These are phyloP conservation scores for Chondrilla cf. caribensis DNA, from an alignment of 37 sponge, comb jelly and placozoan species.

Conservation along the genomic window DNA sequence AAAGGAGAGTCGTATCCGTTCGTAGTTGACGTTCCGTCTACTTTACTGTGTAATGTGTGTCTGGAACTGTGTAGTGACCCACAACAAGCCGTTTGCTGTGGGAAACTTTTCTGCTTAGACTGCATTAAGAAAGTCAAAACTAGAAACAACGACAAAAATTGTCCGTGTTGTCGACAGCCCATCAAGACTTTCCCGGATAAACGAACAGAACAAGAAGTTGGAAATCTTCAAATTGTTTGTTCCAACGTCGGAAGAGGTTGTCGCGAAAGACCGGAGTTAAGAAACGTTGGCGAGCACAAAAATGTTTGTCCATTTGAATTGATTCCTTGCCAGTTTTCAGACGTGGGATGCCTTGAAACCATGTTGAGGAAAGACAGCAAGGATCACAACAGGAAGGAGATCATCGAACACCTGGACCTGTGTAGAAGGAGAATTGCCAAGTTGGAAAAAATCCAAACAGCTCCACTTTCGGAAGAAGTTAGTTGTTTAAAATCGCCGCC, in stretches of 20 bases:
- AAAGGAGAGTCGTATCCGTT: background rate
- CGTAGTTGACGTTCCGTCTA: background rate
- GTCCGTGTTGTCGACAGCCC: constrained; percentile 7
- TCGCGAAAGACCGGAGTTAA: background rate
- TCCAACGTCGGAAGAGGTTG: background rate
- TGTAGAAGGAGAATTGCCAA: no score
- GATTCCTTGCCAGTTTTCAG: background rate
- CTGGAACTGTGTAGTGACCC: background rate
- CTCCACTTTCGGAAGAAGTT: no score
- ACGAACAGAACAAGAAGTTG: constrained; percentile 1
- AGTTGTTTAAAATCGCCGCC: no score
- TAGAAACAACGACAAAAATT: background rate
- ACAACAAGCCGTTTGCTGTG: constrained; percentile 12
- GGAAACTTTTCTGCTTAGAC: background rate
- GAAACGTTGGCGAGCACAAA: background rate
- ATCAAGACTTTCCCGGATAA: constrained; percentile 7
- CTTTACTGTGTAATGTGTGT: background rate
- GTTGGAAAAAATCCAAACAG: no score
- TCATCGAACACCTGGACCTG: background rate
- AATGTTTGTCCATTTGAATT: background rate
- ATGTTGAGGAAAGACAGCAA: background rate
- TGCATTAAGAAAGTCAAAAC: background rate
- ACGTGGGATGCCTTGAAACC: background rate
- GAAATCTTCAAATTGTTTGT: background rate
- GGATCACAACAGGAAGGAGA: background rate